A percentile compares a stretch with the other conserved stretches of the same genome.
Conservation (phyloP, 2,888 invertebrate genomes). For the Brenthis daphne region DNA sequence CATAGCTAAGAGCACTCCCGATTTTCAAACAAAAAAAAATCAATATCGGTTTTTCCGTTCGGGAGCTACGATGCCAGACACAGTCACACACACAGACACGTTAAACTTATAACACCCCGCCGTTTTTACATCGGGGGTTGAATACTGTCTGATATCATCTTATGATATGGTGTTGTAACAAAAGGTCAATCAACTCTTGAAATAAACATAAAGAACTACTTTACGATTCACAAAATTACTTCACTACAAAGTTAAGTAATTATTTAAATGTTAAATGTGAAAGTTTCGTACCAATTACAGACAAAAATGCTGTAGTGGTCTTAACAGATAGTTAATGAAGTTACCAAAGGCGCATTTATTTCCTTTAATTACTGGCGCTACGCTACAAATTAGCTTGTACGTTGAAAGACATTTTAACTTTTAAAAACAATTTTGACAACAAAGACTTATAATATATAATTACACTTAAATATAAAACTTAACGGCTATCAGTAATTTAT, state of each 20-base stretch:
- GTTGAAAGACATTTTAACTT: slow-evolving; percentile 23
- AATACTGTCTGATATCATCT: too few relatives aligned
- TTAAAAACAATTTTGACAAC: neutral
- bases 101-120: too few relatives aligned
- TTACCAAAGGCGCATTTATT: slow-evolving; percentile 29
- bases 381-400: slow-evolving; percentile 38
- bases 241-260: neutral
- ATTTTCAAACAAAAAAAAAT: too few relatives aligned
- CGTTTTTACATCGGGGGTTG: too few relatives aligned
- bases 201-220: neutral
- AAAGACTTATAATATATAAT: neutral
- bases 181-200: too few relatives aligned
- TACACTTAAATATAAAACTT: too few relatives aligned
- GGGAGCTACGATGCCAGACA: too few relatives aligned
- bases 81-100: too few relatives aligned
- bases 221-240: neutral
- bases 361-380: slow-evolving; percentile 36
- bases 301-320: slow-evolving; percentile 14
- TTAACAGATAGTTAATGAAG: slow-evolving; percentile 28
- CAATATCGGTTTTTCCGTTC: too few relatives aligned
- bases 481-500: neutral
- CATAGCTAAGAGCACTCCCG: too few relatives aligned
- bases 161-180: too few relatives aligned
- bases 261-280: slow-evolving; percentile 7
- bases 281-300: slow-evolving; percentile 11